Base-by-base conservation (phyloP, 2,888 invertebrate species). In the Ormia ochracea region DNA sequence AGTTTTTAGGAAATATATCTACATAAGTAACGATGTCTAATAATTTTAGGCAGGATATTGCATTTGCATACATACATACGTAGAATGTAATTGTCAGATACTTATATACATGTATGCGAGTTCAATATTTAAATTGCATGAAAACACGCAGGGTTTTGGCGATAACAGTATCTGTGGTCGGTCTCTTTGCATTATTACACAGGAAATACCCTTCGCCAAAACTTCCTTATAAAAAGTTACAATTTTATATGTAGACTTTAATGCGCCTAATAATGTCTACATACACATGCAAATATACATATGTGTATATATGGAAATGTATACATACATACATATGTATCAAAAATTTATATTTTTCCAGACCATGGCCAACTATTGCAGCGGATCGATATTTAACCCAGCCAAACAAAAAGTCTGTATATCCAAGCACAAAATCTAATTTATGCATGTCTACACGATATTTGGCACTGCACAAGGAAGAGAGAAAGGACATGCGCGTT, bases 311-410 rank as follows among this genome's bases (percentile, higher is more conserved):
- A 26, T 17, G 9, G n/a, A 43, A 10, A 2, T n/a, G 4, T 41
- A 12, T 12, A 10, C 17, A 23, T 21, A 33, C 14, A 12, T 43
- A 66, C 14, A 14, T 69, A 63, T 45, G 38, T 63, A 77, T 17
- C n/a, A 54, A 65, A 1, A 43, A 58, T 14, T 52, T 6, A 12
- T 56, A 45, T 73, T n/a, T n/a, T n/a, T 85, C 84, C 85, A 86
- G 86, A 86, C 86, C 86, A 86, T 83, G 85, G 85, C 85, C 85
- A 86, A 86, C 85, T 85, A 85, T 84, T 84, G 80, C 65, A 69
- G 41, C 38, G 54, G 41, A 82, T 84, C 84, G 80, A 84, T 84
- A 82, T 83, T 81, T 80, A 82, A 83, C 82, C 82, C 82, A 82
- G 82, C 82, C 81, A 81, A 82, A 82, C 73, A 78, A 76, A 69